Evolutionary conservation across 2,113 vertebrate species (phyloP).

Genomic region (Aplodontia rufa): DNA sequence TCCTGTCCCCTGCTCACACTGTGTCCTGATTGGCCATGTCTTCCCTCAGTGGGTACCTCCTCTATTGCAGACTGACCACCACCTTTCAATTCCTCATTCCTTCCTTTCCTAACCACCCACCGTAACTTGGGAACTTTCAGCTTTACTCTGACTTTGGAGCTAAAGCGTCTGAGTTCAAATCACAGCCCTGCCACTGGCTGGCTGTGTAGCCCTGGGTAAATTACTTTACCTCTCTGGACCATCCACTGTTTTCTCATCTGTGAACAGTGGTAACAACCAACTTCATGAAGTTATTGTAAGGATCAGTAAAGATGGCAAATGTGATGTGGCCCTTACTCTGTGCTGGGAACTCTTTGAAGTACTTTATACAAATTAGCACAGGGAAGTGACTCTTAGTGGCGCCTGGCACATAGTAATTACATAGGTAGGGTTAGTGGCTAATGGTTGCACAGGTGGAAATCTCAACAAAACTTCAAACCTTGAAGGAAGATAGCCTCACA

Average conservation of each 20-base stretch:
- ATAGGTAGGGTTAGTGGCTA: too few relatives aligned
- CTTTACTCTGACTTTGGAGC: not conserved
- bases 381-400: not conserved
- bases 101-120: not conserved
- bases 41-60: not conserved
- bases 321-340: not conserved
- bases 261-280: not conserved
- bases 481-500: not conserved
- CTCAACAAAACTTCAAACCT: not conserved
- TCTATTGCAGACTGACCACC: not conserved
- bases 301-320: not conserved
- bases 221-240: not conserved
- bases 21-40: not conserved
- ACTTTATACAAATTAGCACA: too few relatives aligned
- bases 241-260: not conserved
- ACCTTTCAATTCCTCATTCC: not conserved
- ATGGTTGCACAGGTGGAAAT: not conserved
- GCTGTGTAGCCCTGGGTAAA: not conserved
- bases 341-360: not conserved
- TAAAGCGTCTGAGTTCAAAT: not conserved
- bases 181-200: not conserved
- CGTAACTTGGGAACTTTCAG: not conserved
- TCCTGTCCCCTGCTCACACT: not conserved
- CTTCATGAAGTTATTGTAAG: not conserved
- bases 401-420: not conserved